These are phyloP conservation scores for Trachurus trachurus DNA, from an alignment of 2,797 vertebrate species.

Conservation along the genomic window DNA sequence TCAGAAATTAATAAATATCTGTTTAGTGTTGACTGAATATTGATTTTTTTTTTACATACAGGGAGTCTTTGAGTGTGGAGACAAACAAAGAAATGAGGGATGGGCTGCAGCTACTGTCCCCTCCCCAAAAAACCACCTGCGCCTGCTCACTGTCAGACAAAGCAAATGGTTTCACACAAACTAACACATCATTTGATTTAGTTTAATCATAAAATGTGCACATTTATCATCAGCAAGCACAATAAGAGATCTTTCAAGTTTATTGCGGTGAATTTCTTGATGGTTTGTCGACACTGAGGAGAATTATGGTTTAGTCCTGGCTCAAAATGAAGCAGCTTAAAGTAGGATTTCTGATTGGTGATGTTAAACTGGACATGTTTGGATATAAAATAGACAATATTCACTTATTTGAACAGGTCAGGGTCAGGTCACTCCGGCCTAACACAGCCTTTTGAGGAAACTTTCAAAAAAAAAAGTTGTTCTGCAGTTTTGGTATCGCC, in stretches of 20 bases:
- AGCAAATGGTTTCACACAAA: conserved; percentile 4
- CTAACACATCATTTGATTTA: background rate
- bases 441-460: too few relatives aligned
- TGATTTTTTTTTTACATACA: conserved; percentile 21
- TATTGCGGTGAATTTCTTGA: background rate
- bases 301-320: background rate
- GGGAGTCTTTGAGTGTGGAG: conserved; percentile 5
- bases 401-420: too few relatives aligned
- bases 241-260: background rate
- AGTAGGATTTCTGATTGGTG: background rate
- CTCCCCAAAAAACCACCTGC: conserved; percentile 66
- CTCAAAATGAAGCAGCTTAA: too few relatives aligned
- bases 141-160: conserved; percentile 32
- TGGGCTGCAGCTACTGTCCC: conserved; percentile 51
- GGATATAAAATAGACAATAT: too few relatives aligned
- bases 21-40: conserved; percentile 17
- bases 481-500: background rate
- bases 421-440: too few relatives aligned
- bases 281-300: background rate
- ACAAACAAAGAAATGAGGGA: conserved; percentile 69
- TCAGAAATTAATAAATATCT: conserved; percentile 6
- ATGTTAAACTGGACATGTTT: too few relatives aligned
- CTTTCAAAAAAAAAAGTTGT: too few relatives aligned
- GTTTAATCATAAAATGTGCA: background rate
- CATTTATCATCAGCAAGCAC: background rate